phyloP scores from a whole-genome alignment of 2,888 invertebrate genomes.

The Lycocerus yunnanus region DNA sequence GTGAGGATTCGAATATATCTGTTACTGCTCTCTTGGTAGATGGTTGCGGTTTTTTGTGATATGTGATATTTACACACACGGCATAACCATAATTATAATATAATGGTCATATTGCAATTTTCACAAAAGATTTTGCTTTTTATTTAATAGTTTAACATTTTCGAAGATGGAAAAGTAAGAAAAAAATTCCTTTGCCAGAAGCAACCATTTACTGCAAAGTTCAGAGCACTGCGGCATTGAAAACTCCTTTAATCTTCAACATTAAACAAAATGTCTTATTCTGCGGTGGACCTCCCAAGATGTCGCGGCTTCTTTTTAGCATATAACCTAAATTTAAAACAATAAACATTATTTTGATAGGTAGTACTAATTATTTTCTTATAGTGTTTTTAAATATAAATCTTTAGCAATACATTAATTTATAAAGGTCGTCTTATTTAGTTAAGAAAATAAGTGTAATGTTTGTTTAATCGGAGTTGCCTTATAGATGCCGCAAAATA shows the following conservation, averaged over 20 bases:
- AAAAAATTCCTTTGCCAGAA: slow-evolving; percentile 40
- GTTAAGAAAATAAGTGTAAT: background rate
- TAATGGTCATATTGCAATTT: too few relatives aligned
- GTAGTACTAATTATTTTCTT: background rate
- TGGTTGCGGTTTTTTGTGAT: too few relatives aligned
- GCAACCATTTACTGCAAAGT: background rate
- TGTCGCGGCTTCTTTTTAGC: slow-evolving; percentile 42
- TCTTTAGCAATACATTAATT: background rate
- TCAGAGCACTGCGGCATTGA: slow-evolving; percentile 37
- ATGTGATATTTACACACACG: too few relatives aligned
- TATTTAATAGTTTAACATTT: background rate
- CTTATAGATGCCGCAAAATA: background rate
- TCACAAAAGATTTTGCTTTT: background rate
- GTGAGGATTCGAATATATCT: too few relatives aligned
- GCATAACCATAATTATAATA: too few relatives aligned
- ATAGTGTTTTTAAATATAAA: background rate
- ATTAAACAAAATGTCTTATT: slow-evolving; percentile 38
- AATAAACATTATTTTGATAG: slow-evolving; percentile 36
- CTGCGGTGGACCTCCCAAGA: slow-evolving; percentile 43
- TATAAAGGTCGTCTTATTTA: background rate
- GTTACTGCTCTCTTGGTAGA: too few relatives aligned
- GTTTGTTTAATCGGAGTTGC: background rate
- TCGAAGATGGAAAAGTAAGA: slow-evolving; percentile 5
- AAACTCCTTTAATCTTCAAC: slow-evolving; percentile 36
- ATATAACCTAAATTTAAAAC: slow-evolving; percentile 40